A percentile compares a stretch with the other conserved stretches of the same genome.
Evolutionary conservation across 2,797 vertebrate genomes (phyloP).

Genomic region (Dendrocincla tyrannina): DNA sequence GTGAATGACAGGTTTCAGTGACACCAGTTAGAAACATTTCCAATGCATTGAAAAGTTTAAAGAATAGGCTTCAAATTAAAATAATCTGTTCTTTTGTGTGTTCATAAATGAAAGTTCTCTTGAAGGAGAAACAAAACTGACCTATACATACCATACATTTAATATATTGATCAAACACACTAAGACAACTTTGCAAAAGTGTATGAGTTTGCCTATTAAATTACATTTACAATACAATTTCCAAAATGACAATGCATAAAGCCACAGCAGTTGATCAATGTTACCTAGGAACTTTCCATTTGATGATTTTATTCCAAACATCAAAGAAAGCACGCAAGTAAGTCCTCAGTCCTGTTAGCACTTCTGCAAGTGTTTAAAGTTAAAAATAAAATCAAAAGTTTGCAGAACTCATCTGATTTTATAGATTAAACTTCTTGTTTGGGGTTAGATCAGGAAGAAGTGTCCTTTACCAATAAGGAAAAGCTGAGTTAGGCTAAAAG

Average conservation of each 20-base stretch:
- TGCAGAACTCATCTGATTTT: neutral
- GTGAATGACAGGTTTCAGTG: conserved; percentile 24
- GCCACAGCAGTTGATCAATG: neutral
- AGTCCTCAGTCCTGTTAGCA: neutral
- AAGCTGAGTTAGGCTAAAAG: neutral
- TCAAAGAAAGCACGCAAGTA: neutral
- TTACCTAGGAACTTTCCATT: neutral
- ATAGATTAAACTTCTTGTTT: neutral
- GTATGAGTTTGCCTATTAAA: neutral
- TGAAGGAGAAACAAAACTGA: neutral
- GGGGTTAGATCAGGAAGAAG: neutral
- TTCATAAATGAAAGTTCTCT: neutral
- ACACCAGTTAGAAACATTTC: neutral
- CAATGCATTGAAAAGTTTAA: neutral
- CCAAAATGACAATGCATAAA: neutral
- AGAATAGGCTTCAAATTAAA: neutral
- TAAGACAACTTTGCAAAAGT: neutral
- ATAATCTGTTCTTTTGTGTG: neutral
- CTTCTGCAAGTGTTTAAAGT: neutral
- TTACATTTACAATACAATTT: neutral
- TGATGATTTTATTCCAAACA: neutral
- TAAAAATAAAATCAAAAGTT: neutral
- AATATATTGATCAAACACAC: neutral
- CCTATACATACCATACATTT: neutral
- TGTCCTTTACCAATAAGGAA: neutral